phyloP scores from a whole-genome alignment of 2,113 vertebrate genomes.

The Gallinago jamesoni region DNA sequence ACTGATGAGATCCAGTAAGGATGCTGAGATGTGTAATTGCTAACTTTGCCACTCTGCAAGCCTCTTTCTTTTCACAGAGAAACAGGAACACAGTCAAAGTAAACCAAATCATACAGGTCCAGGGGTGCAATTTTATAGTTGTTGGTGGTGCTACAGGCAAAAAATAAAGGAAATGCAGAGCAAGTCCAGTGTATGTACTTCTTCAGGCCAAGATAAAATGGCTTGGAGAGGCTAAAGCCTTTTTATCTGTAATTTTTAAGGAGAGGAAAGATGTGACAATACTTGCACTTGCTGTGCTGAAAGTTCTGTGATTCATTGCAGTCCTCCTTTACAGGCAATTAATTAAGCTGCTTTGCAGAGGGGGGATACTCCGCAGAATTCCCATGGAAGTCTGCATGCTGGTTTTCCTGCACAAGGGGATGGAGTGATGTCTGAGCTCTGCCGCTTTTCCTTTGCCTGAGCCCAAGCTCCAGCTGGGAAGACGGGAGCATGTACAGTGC shows the following conservation, averaged over 20 bases:
- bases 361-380: neutral
- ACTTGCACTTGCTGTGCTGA: neutral
- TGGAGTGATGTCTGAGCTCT: neutral
- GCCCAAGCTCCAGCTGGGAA: neutral
- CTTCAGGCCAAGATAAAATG: neutral
- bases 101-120: neutral
- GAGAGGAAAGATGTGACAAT: neutral
- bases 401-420: neutral
- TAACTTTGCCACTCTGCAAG: neutral
- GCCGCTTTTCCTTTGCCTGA: neutral
- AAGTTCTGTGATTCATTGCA: neutral
- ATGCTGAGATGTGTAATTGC: neutral
- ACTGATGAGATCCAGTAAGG: neutral
- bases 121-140: neutral
- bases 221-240: neutral
- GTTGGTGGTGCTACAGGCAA: neutral
- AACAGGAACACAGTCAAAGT: neutral
- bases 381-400: neutral
- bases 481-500: fast-evolving
- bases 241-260: neutral
- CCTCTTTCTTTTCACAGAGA: neutral
- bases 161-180: neutral
- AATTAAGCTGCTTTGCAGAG: neutral
- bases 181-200: neutral
- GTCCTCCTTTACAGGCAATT: neutral